These are phyloP conservation scores for Salarias fasciatus DNA, from an alignment of 2,797 vertebrate species.

Conservation along the genomic window DNA sequence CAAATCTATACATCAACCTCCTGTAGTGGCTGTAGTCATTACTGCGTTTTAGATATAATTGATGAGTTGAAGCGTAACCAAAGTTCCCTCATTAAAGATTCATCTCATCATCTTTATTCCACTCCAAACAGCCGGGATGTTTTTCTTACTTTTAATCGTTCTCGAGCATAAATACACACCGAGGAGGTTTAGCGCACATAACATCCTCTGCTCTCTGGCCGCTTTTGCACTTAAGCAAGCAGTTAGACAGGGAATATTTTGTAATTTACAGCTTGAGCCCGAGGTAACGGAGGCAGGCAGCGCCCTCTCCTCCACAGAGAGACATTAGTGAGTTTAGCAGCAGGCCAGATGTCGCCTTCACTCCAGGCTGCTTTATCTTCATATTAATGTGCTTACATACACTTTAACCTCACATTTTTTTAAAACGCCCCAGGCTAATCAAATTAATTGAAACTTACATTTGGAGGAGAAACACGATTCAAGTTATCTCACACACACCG, in stretches of 20 bases:
- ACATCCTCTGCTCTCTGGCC: slow-evolving; percentile 15
- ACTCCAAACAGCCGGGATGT: not conserved
- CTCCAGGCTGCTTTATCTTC: slow-evolving; percentile 16
- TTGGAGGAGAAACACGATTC: not conserved
- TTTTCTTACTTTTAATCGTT: slow-evolving; percentile 20
- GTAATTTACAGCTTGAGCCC: slow-evolving; percentile 20
- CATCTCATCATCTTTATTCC: too few species aligned
- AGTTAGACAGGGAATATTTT: not conserved
- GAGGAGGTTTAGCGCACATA: slow-evolving; percentile 7
- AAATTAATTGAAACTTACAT: slow-evolving; percentile 35
- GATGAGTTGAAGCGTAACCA: too few species aligned
- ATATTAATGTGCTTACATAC: slow-evolving; percentile 44
- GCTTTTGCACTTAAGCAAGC: slow-evolving; percentile 10
- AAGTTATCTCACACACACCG: too few species aligned
- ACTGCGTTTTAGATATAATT: too few species aligned
- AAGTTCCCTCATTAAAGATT: too few species aligned
- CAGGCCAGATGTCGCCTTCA: slow-evolving; percentile 43
- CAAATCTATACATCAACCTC: too few species aligned
- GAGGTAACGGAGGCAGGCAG: not conserved
- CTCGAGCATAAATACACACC: slow-evolving; percentile 3
- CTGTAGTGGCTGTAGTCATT: too few species aligned
- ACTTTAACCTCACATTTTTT: slow-evolving; percentile 41
- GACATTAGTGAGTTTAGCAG: slow-evolving; percentile 15
- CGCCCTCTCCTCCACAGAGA: slow-evolving; percentile 12
- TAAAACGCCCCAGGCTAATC: slow-evolving; percentile 14